These are phyloP conservation scores for Synaphobranchus kaupii DNA, from an alignment of 2,797 vertebrate species.

Conservation along the genomic window DNA sequence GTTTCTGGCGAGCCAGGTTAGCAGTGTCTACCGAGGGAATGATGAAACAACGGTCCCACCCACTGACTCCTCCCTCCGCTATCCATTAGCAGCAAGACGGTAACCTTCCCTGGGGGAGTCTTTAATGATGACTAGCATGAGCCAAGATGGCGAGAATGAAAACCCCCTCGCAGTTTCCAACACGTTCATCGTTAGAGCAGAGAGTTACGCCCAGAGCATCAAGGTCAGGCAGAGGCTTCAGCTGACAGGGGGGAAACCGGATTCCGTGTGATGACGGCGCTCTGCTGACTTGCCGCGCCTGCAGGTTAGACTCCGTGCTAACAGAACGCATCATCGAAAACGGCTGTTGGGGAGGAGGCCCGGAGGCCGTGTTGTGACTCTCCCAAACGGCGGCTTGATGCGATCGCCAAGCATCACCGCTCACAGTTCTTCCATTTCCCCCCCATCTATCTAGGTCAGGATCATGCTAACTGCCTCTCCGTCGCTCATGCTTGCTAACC, in stretches of 20 bases:
- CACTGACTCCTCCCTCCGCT: slow-evolving; percentile 40
- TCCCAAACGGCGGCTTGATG: slow-evolving; percentile 5
- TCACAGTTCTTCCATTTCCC: slow-evolving; percentile 43
- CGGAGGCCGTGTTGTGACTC: not conserved
- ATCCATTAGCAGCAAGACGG: slow-evolving; percentile 20
- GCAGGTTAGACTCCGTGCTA: too few species aligned
- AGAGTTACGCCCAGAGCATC: not conserved
- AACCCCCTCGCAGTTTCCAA: not conserved
- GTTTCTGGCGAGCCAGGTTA: not conserved
- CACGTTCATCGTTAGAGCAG: not conserved
- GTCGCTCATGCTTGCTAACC: slow-evolving; percentile 37
- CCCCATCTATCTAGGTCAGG: slow-evolving; percentile 67
- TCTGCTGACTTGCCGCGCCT: not conserved
- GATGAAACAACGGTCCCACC: slow-evolving; percentile 19
- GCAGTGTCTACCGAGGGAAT: not conserved
- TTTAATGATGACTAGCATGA: slow-evolving; percentile 13
- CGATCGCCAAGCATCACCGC: slow-evolving; percentile 23
- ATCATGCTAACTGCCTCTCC: slow-evolving; percentile 62
- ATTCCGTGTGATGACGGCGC: not conserved
- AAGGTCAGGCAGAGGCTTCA: not conserved
- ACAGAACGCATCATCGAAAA: not conserved
- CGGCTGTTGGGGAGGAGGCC: not conserved
- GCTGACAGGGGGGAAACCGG: not conserved
- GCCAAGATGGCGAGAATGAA: slow-evolving; percentile 26
- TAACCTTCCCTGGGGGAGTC: not conserved